These are phyloP conservation scores for Acropternis orthonyx DNA, from an alignment of 2,797 vertebrate genomes.

Conservation along the genomic window DNA sequence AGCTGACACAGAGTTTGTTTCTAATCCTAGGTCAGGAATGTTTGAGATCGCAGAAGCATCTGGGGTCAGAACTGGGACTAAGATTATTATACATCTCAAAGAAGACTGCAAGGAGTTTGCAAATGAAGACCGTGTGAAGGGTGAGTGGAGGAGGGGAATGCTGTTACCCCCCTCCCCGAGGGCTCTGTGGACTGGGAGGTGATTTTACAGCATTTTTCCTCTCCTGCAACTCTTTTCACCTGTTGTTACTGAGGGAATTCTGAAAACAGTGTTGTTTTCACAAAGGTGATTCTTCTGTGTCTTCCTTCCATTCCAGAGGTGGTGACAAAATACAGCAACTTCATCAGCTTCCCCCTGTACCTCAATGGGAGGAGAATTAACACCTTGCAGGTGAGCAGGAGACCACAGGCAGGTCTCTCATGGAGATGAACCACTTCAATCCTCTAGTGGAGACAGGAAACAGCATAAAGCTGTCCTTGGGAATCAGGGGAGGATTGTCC, in stretches of 20 bases:
- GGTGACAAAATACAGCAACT: constrained; percentile 97
- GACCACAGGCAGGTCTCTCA: neutral
- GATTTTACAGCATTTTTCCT: neutral
- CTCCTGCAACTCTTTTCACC: neutral
- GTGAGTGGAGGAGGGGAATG: constrained; percentile 63
- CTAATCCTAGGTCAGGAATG: constrained; percentile 84
- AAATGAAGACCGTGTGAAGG: constrained; percentile 88
- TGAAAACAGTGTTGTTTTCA: neutral
- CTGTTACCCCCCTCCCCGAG: neutral
- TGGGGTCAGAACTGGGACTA: constrained; percentile 90
- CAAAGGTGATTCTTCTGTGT: neutral
- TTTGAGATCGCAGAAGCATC: constrained; percentile 92
- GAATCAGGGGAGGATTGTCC: neutral
- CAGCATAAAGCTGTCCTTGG: neutral
- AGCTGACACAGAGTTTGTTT: neutral
- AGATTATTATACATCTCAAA: constrained; percentile 92
- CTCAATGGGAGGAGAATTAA: constrained; percentile 91
- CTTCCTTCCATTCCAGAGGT: constrained; percentile 80
- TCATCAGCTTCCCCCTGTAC: constrained; percentile 93
- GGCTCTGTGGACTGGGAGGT: neutral
- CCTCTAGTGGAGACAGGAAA: neutral
- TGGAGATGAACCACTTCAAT: neutral
- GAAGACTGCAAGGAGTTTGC: constrained; percentile 93
- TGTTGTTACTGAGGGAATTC: neutral
- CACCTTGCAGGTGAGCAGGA: constrained; percentile 86